Base-by-base conservation (phyloP, 2,113 vertebrate genomes). In the Gobio gobio region DNA sequence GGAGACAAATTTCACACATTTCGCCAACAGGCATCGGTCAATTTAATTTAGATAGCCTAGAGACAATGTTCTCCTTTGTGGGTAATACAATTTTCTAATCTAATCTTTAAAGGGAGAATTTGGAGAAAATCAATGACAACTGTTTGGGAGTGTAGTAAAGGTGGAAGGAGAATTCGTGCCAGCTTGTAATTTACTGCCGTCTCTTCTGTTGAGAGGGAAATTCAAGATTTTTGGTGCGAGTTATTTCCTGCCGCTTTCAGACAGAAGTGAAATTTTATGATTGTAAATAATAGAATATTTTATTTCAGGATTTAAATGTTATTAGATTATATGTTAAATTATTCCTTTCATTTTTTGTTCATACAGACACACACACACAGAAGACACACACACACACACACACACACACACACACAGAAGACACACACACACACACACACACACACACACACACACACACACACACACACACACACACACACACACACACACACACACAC, bases 11-110 rank as follows among this genome's bases (percentile, higher is more conserved):
- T 66, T 56, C 49, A 7, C 61, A 75, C 72, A 58, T 83, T 82
- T 70, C 1, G 40, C 47, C 80, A 36, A 70, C 4, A 70, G 85
- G 80, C 63, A 82, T 66, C 66, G 29, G 82, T 83, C 36, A 73
- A 86, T 86, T 86, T 83, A 47, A 86, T 86, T 86, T 83, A 83
- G 80, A 78, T 86, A 70, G 80, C 45, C 80, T 22, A 10, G 59
- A 82, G 59, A 86, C 79, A 86, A 64, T 45, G 33, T 68, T 83
- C 73, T n/a, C 49, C 73, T 78, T 83, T 45, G 36, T 74, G 59
- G n/a, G 74, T 64, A 82, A 77, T 82, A 77, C 80, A 45, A 64
- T 86, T 77, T 78, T 76, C 78, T 86, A 68, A 83, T 86, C 85
- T 86, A 20, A 83, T 83, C 80, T 68, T 43, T 36, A 76, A 56